phyloP scores from a whole-genome alignment of 2,113 vertebrate species.

The Myiopsitta monachus region DNA sequence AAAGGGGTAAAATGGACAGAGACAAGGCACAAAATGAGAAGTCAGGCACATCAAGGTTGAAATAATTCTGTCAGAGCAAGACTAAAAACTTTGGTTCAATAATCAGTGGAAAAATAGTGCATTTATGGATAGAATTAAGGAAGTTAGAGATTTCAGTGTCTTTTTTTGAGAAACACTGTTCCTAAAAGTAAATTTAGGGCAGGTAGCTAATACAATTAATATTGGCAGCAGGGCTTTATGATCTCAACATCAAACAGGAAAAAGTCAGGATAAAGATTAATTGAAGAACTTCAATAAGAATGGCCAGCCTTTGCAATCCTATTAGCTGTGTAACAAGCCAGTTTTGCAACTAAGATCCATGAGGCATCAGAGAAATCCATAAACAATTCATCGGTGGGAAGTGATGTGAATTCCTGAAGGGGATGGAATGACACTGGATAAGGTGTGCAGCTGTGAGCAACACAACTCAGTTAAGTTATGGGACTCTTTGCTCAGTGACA shows the following conservation, averaged over 20 bases:
- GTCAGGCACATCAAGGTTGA: background rate
- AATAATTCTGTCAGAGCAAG: background rate
- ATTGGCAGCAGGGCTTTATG: background rate
- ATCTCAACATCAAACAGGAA: background rate
- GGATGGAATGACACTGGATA: background rate
- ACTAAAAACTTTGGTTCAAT: background rate
- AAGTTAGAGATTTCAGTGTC: background rate
- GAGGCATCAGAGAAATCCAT: background rate
- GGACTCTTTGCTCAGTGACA: background rate
- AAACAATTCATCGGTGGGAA: background rate
- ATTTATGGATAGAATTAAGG: background rate
- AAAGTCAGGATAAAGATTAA: background rate
- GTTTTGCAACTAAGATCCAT: background rate
- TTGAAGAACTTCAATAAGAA: background rate
- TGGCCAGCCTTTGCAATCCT: background rate
- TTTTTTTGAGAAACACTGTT: background rate
- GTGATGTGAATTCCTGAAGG: background rate
- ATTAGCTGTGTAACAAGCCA: background rate
- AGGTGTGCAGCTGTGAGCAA: background rate
- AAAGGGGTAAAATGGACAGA: background rate
- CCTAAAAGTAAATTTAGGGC: background rate
- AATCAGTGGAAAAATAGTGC: background rate
- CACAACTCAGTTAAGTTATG: background rate
- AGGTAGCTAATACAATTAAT: background rate
- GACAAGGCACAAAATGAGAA: background rate